Evolutionary conservation across 2,113 vertebrate species (phyloP), one percentile per base, ranked within the genome.

Genomic region (Pedionomus torquatus): DNA sequence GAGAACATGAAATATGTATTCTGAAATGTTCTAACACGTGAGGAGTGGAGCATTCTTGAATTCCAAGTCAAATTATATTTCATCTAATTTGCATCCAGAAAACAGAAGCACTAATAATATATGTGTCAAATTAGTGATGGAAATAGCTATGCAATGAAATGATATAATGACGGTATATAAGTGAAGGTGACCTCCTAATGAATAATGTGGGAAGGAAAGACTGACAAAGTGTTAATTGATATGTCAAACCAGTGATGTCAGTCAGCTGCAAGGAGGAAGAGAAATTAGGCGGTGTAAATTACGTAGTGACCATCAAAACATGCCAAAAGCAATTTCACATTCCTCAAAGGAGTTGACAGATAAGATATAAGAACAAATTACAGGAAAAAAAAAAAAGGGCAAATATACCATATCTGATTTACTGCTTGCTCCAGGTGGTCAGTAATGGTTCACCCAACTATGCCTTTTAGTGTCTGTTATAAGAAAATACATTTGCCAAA

Each of bases 141-240:
- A 89, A 95, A 93, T 84, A 89, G 48, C 89, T 93, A 17, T 89
- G 89, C 44, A 89, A 93, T 94, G 57, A 92, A 95, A 95, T 89
- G 31, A 77, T 94, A 88, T 70, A 94, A 91, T 79, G 75, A 69
- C 54, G 44, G 65, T 87, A 90, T 93, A 44, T 84, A 81, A 91
- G 35, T 92, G 90, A 95, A 95, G 90, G 89, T 97, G 90, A 95
- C 83, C 92, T 80, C 37, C 55, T 70, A 83, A 89, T 90, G 68
- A 96, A 91, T 89, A 68, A 86, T 23, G 64, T 86, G 92, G 82
- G 92, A 94, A 88, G 58, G 17, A 92, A 93, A 71, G 85, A 57
- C 68, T 94, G 83, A 93, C 51, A 71, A 94, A 89, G 77, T 92
- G 86, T 97, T 96, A 96, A 95, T 90, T 92, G 93, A 60, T 90